Base-by-base conservation (phyloP, 1,140 invertebrate species). In the Melanaphis sacchari region DNA sequence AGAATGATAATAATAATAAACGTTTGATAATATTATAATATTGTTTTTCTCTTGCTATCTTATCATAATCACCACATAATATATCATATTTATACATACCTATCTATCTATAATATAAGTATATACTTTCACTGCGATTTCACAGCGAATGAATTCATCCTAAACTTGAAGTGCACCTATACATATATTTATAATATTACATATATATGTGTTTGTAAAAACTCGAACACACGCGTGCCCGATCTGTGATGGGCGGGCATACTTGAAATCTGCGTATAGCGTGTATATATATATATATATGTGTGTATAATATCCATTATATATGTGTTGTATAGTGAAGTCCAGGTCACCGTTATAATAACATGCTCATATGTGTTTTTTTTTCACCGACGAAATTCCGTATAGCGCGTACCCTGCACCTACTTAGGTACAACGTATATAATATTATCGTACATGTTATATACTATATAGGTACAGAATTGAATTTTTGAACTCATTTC, bases 281-380 rank as follows among this genome's bases (percentile, higher is more conserved):
- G n/a, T n/a, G n/a, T n/a, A n/a, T n/a, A n/a, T n/a, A n/a, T n/a
- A n/a, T n/a, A n/a, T n/a, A n/a, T 49, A 18, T 49, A 49, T 49
- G 18, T 18, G 18, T 49, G n/a, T 26, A 66, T 66, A 66, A 4
- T 59, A 66, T 66, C 4, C 15, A 49, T 49, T 49, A 1, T n/a
- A 66, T 66, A 15, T 15, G 59, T 76, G n/a, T 76, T n/a, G 59
- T 76, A n/a, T 6, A 76, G 59, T 52, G 7, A 54, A 89, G 88
- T 89, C 88, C 49, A 89, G 88, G 88, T 89, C 88, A 89, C n/a
- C 88, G 88, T 89, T 54, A 89, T 52, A 24, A 46, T 46, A 46
- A n/a, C 49, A 52, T 26, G n/a, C 49, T 49, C 87, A 54, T 49
- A 11, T 89, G 88, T 52, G 40, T 54, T 89, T 88, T 38, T 88